A percentile compares a stretch with the other conserved stretches of the same genome.
Evolutionary conservation across 2,113 vertebrate genomes (phyloP).

Genomic region (Prunella himalayana): DNA sequence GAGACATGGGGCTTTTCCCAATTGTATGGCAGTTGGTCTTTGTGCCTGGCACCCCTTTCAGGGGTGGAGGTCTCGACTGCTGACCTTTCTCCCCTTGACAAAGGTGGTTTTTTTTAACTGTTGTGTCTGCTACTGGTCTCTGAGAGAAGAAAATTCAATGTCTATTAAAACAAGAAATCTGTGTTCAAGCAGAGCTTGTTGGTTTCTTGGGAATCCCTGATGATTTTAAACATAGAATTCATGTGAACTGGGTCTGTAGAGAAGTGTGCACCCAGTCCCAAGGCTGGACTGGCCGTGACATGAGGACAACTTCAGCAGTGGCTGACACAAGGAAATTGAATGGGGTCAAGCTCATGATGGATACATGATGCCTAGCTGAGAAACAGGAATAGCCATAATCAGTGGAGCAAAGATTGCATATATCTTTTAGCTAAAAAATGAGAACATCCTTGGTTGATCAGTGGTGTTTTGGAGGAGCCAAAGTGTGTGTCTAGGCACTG

Average conservation of each 20-base stretch:
- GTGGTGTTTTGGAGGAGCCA: neutral
- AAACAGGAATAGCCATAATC: neutral
- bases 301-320: neutral
- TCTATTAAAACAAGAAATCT: neutral
- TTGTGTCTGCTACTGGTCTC: neutral
- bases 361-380: neutral
- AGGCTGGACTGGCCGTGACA: neutral
- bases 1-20: neutral
- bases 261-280: neutral
- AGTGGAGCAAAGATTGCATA: neutral
- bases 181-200: neutral
- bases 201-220: neutral
- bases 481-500: neutral
- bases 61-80: neutral
- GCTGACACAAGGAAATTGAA: neutral
- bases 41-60: neutral
- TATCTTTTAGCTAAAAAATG: neutral
- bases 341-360: neutral
- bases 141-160: neutral
- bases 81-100: neutral
- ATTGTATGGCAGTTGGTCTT: accelerated
- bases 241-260: neutral
- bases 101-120: neutral
- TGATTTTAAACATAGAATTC: neutral
- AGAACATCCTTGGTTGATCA: neutral